Conservation (phyloP, 2,888 invertebrate species). For the Cantharis flavilabris region DNA sequence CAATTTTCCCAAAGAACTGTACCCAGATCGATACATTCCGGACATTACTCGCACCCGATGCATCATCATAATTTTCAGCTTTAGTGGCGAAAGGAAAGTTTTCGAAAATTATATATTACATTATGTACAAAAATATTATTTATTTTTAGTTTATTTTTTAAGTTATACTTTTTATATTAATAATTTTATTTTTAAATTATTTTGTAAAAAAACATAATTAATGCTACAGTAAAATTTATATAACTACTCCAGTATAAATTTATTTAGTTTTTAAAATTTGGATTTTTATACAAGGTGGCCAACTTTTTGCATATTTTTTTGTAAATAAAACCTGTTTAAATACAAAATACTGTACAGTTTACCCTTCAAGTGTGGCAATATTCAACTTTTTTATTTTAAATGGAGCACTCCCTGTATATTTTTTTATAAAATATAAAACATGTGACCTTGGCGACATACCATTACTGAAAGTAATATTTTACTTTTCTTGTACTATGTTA, state of each 20-base stretch:
- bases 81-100: slow-evolving; percentile 5
- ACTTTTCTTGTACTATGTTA: too few relatives aligned
- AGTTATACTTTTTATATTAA: not conserved
- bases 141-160: not conserved
- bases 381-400: too few relatives aligned
- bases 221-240: not conserved
- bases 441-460: too few relatives aligned
- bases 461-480: too few relatives aligned
- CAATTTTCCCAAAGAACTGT: slow-evolving; percentile 76
- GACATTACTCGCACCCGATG: slow-evolving; percentile 58
- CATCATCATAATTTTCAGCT: slow-evolving; percentile 61
- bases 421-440: too few relatives aligned
- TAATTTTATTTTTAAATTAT: not conserved
- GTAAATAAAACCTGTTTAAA: too few relatives aligned
- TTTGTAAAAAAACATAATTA: not conserved
- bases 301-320: not conserved
- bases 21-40: slow-evolving; percentile 52
- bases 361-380: too few relatives aligned
- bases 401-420: too few relatives aligned
- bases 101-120: not conserved
- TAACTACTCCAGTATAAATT: not conserved
- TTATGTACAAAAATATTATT: not conserved
- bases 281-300: not conserved
- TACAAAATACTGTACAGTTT: too few relatives aligned
- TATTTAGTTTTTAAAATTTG: not conserved